Evolutionary conservation across 2,888 invertebrate genomes (phyloP).

Genomic region (Drosophila incognita): DNA sequence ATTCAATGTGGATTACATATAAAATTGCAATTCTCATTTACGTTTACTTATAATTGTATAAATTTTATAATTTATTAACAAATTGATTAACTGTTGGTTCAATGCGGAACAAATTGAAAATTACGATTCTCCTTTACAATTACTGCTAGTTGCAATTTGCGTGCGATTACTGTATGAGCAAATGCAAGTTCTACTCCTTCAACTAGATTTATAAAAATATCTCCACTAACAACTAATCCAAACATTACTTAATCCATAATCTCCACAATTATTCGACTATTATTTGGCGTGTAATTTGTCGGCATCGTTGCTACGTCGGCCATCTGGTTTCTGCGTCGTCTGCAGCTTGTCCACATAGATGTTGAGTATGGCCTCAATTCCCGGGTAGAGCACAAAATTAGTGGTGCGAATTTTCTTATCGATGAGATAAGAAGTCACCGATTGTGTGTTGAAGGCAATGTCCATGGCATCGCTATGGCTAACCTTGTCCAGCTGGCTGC

Average conservation of each 20-base stretch:
- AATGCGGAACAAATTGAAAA: not conserved
- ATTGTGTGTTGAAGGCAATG: conserved; percentile 85
- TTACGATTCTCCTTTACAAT: not conserved
- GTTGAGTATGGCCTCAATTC: conserved; percentile 84
- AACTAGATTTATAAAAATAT: not conserved
- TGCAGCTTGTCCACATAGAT: conserved; percentile 81
- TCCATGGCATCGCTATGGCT: conserved; percentile 86
- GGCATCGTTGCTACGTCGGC: conserved; percentile 26
- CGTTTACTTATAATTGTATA: not conserved
- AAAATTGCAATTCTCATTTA: not conserved
- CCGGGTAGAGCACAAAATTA: conserved; percentile 84
- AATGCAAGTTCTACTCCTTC: not conserved
- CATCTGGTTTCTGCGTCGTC: conserved; percentile 59
- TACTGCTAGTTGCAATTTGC: not conserved
- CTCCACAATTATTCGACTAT: not conserved
- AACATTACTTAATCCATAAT: not conserved
- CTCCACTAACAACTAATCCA: not conserved
- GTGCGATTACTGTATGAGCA: not conserved
- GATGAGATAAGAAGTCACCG: conserved; percentile 82
- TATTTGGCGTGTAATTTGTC: conserved; percentile 40
- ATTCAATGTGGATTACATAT: too few species aligned
- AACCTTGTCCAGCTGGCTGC: conserved; percentile 86
- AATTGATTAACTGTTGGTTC: too few species aligned
- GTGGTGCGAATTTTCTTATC: conserved; percentile 83
- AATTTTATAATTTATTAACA: too few species aligned